Conservation (phyloP, 30 jellyfish, hydroid and myxozoan genomes). For the Sanderia malayensis region DNA sequence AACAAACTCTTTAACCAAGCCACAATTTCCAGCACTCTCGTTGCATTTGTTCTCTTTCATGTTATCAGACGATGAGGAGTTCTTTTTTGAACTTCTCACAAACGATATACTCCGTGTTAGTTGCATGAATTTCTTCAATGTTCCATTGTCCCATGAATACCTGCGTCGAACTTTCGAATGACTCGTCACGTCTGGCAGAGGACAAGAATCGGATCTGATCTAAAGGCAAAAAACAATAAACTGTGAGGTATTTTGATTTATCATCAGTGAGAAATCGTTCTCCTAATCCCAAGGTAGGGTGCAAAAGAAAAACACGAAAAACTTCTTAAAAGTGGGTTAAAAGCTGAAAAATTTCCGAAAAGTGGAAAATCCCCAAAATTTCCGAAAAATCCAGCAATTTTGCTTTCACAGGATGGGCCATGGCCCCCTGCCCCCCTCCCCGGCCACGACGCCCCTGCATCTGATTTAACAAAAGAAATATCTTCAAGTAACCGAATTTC, state of each 20-base stretch:
- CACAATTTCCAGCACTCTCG: neutral
- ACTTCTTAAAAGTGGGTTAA: no score
- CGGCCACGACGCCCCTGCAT: no score
- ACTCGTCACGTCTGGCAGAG: conserved; percentile 17
- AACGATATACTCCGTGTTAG: conserved; percentile 41
- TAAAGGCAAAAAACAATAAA: neutral
- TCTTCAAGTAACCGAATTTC: no score
- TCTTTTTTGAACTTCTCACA: conserved; percentile 24
- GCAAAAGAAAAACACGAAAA: no score
- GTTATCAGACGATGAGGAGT: neutral
- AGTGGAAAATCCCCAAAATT: no score
- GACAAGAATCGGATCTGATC: conserved; percentile 28
- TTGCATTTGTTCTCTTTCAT: neutral
- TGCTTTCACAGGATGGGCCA: no score
- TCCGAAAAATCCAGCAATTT: no score
- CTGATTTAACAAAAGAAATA: no score
- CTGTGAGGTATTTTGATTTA: no score
- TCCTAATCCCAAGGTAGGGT: no score
- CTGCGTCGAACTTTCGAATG: conserved; percentile 36
- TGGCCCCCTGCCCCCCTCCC: no score
- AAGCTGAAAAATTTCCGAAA: no score
- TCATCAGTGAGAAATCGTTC: neutral
- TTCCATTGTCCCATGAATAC: conserved; percentile 53
- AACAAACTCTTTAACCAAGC: neutral
- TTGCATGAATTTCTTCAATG: conserved; percentile 28